Conservation (phyloP, 2,113 vertebrate genomes). For the Nothocercus nigrocapillus region DNA sequence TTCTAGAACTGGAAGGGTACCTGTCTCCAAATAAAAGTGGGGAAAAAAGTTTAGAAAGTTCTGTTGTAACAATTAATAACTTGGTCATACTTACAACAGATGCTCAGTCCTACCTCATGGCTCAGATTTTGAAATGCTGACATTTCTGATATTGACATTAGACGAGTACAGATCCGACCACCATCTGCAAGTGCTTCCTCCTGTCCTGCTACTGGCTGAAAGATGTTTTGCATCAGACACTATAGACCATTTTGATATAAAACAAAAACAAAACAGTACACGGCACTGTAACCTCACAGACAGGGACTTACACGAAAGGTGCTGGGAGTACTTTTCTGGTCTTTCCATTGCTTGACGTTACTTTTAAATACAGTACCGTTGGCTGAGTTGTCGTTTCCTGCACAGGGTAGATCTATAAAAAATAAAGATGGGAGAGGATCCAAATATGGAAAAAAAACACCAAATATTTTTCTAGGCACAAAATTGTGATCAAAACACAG, state of each 20-base stretch:
- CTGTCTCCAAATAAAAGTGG: neutral
- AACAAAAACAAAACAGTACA: neutral
- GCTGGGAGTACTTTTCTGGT: neutral
- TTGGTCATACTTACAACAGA: neutral
- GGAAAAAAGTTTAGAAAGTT: neutral
- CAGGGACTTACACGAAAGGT: slow-evolving; percentile 56
- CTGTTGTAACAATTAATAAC: neutral
- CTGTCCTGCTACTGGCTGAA: slow-evolving; percentile 63
- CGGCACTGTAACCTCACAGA: neutral
- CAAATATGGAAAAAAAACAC: neutral
- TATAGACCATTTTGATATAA: neutral
- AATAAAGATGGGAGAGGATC: neutral
- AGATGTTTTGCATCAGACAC: slow-evolving; percentile 19
- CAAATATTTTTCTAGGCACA: neutral
- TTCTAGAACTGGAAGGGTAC: neutral
- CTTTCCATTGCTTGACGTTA: slow-evolving; percentile 6
- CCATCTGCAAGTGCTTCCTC: slow-evolving; percentile 28
- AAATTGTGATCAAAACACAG: neutral
- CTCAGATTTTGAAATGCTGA: slow-evolving; percentile 62
- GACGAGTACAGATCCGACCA: slow-evolving; percentile 19
- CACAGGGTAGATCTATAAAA: slow-evolving; percentile 4
- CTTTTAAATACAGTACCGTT: neutral
- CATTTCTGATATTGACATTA: slow-evolving; percentile 66
- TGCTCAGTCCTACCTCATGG: slow-evolving; percentile 66
- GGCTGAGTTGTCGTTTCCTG: neutral